A percentile compares a stretch with the other conserved stretches of the same genome.
Evolutionary conservation across 2,797 vertebrate genomes (phyloP).

Genomic region (Molossus alvarezi): DNA sequence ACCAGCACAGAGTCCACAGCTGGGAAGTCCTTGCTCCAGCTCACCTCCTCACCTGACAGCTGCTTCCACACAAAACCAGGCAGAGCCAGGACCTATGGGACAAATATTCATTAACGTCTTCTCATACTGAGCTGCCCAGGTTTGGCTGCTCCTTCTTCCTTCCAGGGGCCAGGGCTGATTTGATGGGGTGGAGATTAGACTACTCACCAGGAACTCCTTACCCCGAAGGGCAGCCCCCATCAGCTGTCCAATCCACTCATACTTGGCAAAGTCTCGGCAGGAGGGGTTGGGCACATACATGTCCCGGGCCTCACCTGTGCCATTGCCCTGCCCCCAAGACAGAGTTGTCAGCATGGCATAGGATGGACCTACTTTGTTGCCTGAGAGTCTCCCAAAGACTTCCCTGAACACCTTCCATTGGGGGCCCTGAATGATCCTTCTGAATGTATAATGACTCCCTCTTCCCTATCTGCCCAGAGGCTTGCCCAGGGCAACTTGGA

Average conservation of each 20-base stretch:
- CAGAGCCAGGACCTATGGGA: slow-evolving; percentile 95
- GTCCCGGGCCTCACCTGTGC: slow-evolving; percentile 96
- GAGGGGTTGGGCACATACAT: slow-evolving; percentile 99
- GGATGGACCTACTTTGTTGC: neutral
- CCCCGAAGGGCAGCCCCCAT: slow-evolving; percentile 99
- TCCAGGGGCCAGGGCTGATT: neutral
- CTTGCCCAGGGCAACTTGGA: neutral
- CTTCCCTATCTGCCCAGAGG: neutral
- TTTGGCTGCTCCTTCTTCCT: slow-evolving; percentile 9
- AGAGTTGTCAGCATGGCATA: slow-evolving; percentile 33
- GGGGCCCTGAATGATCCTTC: neutral
- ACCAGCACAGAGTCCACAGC: slow-evolving; percentile 98
- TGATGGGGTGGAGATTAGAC: neutral
- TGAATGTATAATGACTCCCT: neutral
- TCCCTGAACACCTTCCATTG: neutral
- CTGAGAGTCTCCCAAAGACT: neutral
- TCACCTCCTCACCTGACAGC: slow-evolving; percentile 96
- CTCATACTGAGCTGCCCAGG: neutral
- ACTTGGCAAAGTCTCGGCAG: slow-evolving; percentile 97
- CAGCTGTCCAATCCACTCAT: slow-evolving; percentile 98
- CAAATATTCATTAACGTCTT: neutral
- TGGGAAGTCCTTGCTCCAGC: slow-evolving; percentile 98
- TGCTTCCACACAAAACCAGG: slow-evolving; percentile 99
- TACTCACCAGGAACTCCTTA: slow-evolving; percentile 97
- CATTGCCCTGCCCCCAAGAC: slow-evolving; percentile 91